Percentiles rank a stretch among this genome's conserved stretches.
Evolutionary conservation across 2,888 invertebrate species (phyloP).

Genomic region (Hydriomena furcata): DNA sequence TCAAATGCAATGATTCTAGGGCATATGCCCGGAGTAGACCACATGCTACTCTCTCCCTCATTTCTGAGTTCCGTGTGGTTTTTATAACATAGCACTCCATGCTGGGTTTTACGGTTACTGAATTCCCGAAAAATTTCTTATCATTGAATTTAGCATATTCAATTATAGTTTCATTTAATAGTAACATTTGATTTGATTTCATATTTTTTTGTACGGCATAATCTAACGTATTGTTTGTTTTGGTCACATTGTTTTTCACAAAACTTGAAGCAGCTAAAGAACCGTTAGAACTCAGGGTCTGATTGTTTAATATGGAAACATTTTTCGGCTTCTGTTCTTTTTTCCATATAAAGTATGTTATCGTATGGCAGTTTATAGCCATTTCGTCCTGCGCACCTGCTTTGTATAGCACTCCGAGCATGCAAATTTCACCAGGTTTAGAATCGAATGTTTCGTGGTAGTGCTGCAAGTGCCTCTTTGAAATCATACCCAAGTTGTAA

Average conservation of each 20-base stretch:
- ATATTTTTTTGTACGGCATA: not conserved
- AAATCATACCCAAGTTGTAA: conserved; percentile 15
- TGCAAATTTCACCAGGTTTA: conserved; percentile 17
- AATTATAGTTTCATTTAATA: conserved; percentile 4
- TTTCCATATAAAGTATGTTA: conserved; percentile 12
- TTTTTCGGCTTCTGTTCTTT: conserved; percentile 1
- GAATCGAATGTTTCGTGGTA: conserved; percentile 4
- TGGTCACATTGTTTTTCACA: conserved; percentile 6
- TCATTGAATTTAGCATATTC: not conserved
- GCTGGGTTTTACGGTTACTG: not conserved
- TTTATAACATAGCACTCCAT: conserved; percentile 13
- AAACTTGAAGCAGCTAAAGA: not conserved
- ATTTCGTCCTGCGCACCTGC: conserved; percentile 10
- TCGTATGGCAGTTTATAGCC: conserved; percentile 12
- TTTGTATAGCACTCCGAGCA: conserved; percentile 6
- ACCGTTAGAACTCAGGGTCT: not conserved
- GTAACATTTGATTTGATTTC: conserved; percentile 1
- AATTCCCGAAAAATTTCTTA: conserved; percentile 6
- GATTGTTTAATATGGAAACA: not conserved
- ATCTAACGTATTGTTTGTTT: conserved; percentile 17
- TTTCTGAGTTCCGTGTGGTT: not conserved
- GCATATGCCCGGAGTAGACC: conserved; percentile 10
- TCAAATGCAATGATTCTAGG: conserved; percentile 1
- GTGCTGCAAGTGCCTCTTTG: not conserved
- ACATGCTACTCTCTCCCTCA: conserved; percentile 7